A percentile compares a stretch with the other conserved stretches of the same genome.
Conservation (phyloP, 2,113 vertebrate species). For the Xenotilapia leptura region DNA sequence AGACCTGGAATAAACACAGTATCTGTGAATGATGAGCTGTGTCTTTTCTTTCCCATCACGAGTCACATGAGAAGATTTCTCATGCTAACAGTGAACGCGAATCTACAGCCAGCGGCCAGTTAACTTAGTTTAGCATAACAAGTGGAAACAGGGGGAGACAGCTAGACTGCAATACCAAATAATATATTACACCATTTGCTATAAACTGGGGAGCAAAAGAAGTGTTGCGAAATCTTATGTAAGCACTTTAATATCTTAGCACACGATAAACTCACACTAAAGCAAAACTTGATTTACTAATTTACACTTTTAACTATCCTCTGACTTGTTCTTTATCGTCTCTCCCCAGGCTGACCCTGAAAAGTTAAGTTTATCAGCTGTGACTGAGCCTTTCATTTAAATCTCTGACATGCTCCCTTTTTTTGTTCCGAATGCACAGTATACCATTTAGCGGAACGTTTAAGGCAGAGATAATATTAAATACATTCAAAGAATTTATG, state of each 20-base stretch:
- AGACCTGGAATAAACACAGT: background rate
- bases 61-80: background rate
- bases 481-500: background rate
- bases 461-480: conserved; percentile 14
- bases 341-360: background rate
- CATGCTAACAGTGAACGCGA: background rate
- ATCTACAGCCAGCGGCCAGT: background rate
- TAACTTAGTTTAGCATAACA: background rate
- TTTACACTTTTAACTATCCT: background rate
- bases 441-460: background rate
- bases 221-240: background rate
- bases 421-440: background rate
- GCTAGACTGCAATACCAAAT: background rate
- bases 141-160: background rate
- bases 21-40: background rate
- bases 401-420: background rate
- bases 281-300: background rate
- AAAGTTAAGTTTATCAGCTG: background rate
- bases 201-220: background rate
- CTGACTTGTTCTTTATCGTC: background rate
- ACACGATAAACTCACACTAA: background rate
- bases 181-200: conserved; percentile 1
- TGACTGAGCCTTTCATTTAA: background rate
- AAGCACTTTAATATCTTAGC: conserved; percentile 7
- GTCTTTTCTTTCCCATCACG: background rate